Conservation (phyloP, 2,113 vertebrate genomes). For the Coracopsis vasa region DNA sequence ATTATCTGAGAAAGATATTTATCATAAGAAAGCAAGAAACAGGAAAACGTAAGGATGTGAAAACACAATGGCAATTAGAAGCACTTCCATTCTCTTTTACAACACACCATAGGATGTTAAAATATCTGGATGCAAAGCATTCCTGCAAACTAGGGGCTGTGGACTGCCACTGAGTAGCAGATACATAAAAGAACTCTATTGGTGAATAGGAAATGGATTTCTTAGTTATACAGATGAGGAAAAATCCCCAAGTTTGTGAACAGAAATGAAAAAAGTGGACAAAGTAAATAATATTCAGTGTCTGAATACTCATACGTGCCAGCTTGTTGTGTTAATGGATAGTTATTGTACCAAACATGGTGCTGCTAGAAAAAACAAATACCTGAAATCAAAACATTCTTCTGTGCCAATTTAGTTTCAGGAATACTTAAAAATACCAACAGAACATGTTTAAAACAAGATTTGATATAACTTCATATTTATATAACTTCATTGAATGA, state of each 20-base stretch:
- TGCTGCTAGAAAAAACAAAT: neutral
- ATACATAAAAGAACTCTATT: neutral
- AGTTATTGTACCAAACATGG: neutral
- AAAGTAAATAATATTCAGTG: neutral
- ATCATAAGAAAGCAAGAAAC: neutral
- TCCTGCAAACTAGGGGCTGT: accelerated
- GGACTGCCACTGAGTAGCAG: neutral
- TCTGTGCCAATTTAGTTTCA: neutral
- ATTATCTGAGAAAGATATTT: neutral
- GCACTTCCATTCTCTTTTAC: neutral
- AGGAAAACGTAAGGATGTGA: neutral
- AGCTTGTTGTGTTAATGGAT: neutral
- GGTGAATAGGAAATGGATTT: neutral
- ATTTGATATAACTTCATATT: neutral
- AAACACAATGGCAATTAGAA: neutral
- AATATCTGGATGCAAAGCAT: neutral
- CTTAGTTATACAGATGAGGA: neutral
- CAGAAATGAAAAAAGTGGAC: neutral
- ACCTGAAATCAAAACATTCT: neutral
- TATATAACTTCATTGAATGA: neutral
- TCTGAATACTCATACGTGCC: neutral
- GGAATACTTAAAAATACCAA: neutral
- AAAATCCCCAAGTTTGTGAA: neutral
- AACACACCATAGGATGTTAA: neutral
- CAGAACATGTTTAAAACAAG: neutral